Evolutionary conservation across 2,113 vertebrate genomes (phyloP), one percentile per base, ranked within the genome.

Genomic region (Cranoglanis bouderius): DNA sequence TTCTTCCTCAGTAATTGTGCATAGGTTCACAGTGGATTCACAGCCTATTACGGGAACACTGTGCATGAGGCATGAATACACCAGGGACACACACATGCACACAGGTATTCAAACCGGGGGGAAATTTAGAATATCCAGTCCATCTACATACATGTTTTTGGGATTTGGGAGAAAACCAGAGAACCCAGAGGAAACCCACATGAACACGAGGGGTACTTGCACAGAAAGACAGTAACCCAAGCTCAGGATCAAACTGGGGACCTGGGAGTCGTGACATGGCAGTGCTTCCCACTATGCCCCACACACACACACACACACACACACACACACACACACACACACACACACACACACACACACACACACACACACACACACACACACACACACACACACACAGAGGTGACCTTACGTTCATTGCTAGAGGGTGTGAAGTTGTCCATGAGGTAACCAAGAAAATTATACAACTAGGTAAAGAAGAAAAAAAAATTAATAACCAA

Each of bases 391-490:
- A 49, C 40, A 77, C 40, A 29, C 12, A 8, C 16, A 49, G 59
- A 92, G 70, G 10, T 24, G 26, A 49, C 26, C 97, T 97, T 96
- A 99, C 98, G 93, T 92, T 99, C 97, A 40, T 90, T 96, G 95
- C 95, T 97, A 29, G 94, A 93, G 40, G 97, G 96, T 0, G 96
- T 97, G 93, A 98, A 97, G 90, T 98, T 97, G 86, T 97, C 97
- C 95, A 98, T 94, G 16, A 99, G 97, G 92, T 98, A 99, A 89
- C 95, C 97, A 88, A 99, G 98, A 94, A 99, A 99, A 88, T 97
- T 96, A 53, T 97, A 97, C 90, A 99, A 97, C 98, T 99, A 94
- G 72, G 75, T 29, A 70, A 38, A 57, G 38, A 72, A 84, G 61
- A 91, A 29, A 90, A 16, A 61, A 51, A 3, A 84, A 18, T 51